phyloP scores from a whole-genome alignment of 53 echinoderm and acorn worm species.

The Echinometra lucunter region DNA sequence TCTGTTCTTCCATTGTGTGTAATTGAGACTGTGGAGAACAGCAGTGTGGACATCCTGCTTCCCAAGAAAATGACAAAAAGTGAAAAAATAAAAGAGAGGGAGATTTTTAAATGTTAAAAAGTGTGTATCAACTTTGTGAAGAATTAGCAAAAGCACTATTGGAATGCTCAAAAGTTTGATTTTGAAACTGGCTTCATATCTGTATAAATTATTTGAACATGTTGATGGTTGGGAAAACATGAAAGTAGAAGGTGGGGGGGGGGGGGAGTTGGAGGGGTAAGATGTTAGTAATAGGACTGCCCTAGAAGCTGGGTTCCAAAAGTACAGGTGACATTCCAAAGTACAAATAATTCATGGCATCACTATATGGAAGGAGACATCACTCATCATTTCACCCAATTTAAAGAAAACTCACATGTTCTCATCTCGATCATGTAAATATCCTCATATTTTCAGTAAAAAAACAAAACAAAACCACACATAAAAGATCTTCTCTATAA shows the following conservation, averaged over 20 bases:
- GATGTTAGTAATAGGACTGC: neutral
- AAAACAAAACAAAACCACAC: too few relatives aligned
- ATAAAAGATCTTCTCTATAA: neutral
- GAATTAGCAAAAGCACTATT: neutral
- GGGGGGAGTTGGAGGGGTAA: too few relatives aligned
- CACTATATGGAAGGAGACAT: neutral
- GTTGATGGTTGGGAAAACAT: neutral
- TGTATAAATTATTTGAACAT: neutral
- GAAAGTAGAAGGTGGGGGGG: neutral
- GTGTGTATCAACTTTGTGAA: neutral
- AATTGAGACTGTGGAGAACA: neutral
- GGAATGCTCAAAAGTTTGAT: neutral
- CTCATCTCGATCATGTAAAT: neutral
- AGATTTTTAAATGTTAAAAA: neutral
- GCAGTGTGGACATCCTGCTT: neutral
- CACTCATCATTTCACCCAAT: neutral
- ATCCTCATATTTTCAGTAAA: neutral
- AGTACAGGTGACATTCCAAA: conserved; percentile 50
- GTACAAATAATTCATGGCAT: conserved; percentile 4
- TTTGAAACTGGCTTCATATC: neutral
- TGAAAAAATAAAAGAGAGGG: neutral
- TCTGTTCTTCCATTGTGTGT: conserved; percentile 33
- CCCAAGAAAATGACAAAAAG: neutral
- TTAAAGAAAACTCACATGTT: neutral
- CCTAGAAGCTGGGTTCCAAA: conserved; percentile 13